Percentiles rank a stretch among this genome's conserved stretches.
phyloP scores from a whole-genome alignment of 2,888 invertebrate genomes.

The Thalpophila matura region DNA sequence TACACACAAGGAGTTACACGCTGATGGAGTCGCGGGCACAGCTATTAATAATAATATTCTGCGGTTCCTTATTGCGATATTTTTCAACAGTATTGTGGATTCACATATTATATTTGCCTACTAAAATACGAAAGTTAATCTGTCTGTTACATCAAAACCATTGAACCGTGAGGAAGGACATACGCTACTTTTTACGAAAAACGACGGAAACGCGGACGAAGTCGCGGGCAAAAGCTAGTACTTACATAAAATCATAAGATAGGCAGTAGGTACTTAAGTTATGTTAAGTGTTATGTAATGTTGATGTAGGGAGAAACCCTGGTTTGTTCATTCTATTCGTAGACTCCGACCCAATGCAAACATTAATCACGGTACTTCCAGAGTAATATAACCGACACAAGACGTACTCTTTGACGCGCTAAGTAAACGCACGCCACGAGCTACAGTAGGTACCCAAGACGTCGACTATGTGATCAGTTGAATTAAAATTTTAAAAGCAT shows the following conservation, averaged over 20 bases:
- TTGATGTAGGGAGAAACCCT: constrained; percentile 26
- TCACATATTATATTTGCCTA: too few species aligned
- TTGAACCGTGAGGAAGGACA: too few species aligned
- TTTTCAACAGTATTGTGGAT: too few species aligned
- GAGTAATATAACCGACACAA: constrained; percentile 46
- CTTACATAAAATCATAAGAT: background rate
- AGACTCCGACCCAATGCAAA: constrained; percentile 42
- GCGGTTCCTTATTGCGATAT: too few species aligned
- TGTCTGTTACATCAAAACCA: too few species aligned
- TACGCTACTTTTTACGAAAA: too few species aligned
- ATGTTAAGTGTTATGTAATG: constrained; percentile 29
- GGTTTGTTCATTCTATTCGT: constrained; percentile 34
- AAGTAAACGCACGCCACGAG: constrained; percentile 48
- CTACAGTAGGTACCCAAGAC: constrained; percentile 35
- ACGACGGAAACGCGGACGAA: too few species aligned
- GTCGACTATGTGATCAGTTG: constrained; percentile 49
- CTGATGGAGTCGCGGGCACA: too few species aligned
- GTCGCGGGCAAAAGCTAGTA: too few species aligned
- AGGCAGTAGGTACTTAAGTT: background rate
- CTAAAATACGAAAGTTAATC: too few species aligned
- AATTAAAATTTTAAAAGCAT: constrained; percentile 59
- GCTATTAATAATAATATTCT: too few species aligned
- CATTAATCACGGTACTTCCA: constrained; percentile 61
- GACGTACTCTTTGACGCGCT: constrained; percentile 57
- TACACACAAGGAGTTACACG: too few species aligned